Percentiles rank a stretch among this genome's conserved stretches.
These are phyloP conservation scores for Heliothis subflexa DNA, from an alignment of 1,140 invertebrate species.

Conservation along the genomic window DNA sequence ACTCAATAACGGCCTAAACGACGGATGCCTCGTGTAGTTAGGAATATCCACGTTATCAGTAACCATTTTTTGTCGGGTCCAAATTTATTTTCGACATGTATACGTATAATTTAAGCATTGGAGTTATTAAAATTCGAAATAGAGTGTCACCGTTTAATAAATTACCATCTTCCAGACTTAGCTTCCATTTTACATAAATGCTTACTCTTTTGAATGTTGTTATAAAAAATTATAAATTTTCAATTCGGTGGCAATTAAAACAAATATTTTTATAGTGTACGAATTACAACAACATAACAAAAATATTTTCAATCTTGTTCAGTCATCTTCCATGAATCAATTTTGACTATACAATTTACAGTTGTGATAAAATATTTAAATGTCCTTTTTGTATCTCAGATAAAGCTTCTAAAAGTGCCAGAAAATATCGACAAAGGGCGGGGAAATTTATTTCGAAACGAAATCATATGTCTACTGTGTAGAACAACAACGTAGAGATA, in stretches of 20 bases:
- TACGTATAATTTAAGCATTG: conserved; percentile 76
- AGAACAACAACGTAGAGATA: conserved; percentile 79
- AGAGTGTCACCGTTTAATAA: conserved; percentile 65
- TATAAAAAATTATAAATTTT: conserved; percentile 7
- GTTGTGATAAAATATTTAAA: conserved; percentile 49
- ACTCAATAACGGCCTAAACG: conserved; percentile 82
- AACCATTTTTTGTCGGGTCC: conserved; percentile 69
- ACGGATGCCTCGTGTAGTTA: conserved; percentile 83
- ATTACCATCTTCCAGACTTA: conserved; percentile 35
- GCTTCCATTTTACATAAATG: conserved; percentile 21
- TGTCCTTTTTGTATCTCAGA: conserved; percentile 42
- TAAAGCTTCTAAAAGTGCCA: conserved; percentile 52
- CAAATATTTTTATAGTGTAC: conserved; percentile 17
- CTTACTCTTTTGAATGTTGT: conserved; percentile 23
- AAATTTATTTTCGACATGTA: conserved; percentile 78
- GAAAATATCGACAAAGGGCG: conserved; percentile 56
- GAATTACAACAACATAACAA: conserved; percentile 24
- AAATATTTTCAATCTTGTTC: neutral
- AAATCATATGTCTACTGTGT: conserved; percentile 85
- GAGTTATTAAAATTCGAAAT: conserved; percentile 75
- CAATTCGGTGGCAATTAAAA: conserved; percentile 40
- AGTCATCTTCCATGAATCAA: conserved; percentile 20
- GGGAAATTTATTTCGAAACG: conserved; percentile 84
- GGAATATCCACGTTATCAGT: conserved; percentile 46
- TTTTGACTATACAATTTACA: conserved; percentile 27